phyloP scores from a whole-genome alignment of 2,888 invertebrate genomes.

The Erebia aethiops region DNA sequence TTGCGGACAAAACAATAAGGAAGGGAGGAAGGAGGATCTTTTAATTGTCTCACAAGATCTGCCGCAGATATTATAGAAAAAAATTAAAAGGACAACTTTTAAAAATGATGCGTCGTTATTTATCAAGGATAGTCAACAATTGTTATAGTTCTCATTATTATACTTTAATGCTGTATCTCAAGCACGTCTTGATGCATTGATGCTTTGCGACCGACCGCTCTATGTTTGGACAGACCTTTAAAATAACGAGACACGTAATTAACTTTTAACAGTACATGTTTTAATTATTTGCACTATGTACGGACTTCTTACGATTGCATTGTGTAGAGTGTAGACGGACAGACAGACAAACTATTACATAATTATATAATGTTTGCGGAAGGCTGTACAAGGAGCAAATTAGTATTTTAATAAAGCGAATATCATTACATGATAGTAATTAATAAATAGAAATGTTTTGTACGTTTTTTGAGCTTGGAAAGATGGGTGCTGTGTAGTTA shows the following conservation, averaged over 20 bases:
- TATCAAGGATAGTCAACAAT: neutral
- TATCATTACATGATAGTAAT: slow-evolving; percentile 17
- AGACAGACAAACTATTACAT: slow-evolving; percentile 36
- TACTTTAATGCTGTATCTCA: neutral
- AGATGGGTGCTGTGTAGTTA: neutral
- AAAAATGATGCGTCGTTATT: neutral
- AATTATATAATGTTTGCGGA: slow-evolving; percentile 32
- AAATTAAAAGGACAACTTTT: neutral
- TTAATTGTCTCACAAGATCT: too few relatives aligned
- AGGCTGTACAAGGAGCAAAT: slow-evolving; percentile 21
- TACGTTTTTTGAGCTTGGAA: neutral
- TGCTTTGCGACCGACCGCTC: neutral
- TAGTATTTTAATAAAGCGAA: slow-evolving; percentile 21
- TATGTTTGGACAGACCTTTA: neutral
- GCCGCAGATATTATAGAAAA: too few relatives aligned
- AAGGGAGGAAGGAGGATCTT: too few relatives aligned
- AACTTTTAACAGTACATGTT: slow-evolving; percentile 45
- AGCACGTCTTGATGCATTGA: neutral
- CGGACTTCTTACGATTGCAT: slow-evolving; percentile 30
- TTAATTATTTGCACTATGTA: slow-evolving; percentile 46
- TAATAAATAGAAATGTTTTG: slow-evolving; percentile 16
- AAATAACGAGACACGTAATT: slow-evolving; percentile 41
- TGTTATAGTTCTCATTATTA: neutral
- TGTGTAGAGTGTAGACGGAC: slow-evolving; percentile 43
- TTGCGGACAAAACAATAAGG: too few relatives aligned